These are phyloP conservation scores for Furcifer pardalis DNA, from an alignment of 2,797 vertebrate species.

Conservation along the genomic window DNA sequence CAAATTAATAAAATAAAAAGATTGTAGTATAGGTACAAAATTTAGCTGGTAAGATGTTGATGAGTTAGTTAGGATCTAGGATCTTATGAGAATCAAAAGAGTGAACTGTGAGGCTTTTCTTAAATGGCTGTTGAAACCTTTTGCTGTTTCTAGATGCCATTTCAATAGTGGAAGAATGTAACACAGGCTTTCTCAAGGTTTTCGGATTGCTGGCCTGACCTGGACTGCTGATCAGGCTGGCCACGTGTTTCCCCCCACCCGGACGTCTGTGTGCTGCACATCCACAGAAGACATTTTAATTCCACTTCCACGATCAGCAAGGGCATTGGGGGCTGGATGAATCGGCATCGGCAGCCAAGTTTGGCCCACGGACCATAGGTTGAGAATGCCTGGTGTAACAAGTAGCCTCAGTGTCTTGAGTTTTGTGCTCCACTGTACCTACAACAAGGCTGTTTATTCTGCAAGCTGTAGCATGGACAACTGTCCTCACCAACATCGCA, in stretches of 20 bases:
- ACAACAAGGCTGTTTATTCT: background rate
- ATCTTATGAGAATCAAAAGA: background rate
- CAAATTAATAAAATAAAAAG: too few species aligned
- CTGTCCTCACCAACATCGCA: background rate
- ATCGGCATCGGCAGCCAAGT: too few species aligned
- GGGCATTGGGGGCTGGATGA: too few species aligned
- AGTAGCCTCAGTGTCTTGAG: background rate
- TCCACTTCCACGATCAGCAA: too few species aligned
- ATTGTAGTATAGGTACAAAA: background rate
- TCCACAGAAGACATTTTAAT: too few species aligned
- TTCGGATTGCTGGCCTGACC: too few species aligned
- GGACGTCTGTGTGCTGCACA: too few species aligned
- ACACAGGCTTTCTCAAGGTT: too few species aligned
- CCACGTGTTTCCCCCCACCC: too few species aligned
- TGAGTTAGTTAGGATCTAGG: background rate
- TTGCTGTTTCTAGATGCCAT: background rate
- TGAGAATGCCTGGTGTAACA: too few species aligned
- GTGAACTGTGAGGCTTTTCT: background rate
- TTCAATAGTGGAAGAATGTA: background rate
- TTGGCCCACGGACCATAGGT: too few species aligned
- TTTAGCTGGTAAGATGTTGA: background rate
- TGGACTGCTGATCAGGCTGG: too few species aligned
- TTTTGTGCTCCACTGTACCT: background rate
- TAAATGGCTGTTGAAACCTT: background rate
- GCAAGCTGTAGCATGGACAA: constrained; percentile 11